Base-by-base conservation (phyloP, 2,113 vertebrate genomes). In the Ceyx margarethae region DNA sequence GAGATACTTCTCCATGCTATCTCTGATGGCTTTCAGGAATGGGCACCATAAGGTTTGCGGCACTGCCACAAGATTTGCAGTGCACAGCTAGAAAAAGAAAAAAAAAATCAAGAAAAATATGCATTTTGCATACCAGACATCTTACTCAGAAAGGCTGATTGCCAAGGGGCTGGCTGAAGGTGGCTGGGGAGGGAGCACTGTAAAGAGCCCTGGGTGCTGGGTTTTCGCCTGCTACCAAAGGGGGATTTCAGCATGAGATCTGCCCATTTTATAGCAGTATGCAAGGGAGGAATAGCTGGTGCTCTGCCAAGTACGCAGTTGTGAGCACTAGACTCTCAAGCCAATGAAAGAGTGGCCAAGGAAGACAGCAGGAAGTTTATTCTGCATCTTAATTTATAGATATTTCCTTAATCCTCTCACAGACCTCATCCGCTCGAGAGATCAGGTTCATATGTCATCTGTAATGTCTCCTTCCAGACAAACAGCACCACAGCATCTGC, bases 311-410 rank as follows among this genome's bases (percentile, higher is more conserved):
- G 73, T 67, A 64, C 13, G 51, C 56, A 71, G 37, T 43, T 6
- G 4, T 48, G 80, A 95, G 93, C 69, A 43, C 87, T 93, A 95
- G 96, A 96, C 90, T 84, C 65, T 94, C 13, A 21, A 92, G 79
- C n/a, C 72, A 87, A 72, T 2, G 15, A 90, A 56, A 76, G n/a
- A 81, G 91, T 66, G 68, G 45, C 75, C 79, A 75, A 69, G 72
- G 91, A 76, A 92, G 87, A 77, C 80, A 91, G 87, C 73, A 73
- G 77, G 92, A 97, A 88, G 85, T 85, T 91, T 78, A 45, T 91
- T 93, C 94, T 64, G 84, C 93, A 91, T 94, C 91, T 95, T 94
- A 83, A 94, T 97, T 94, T 97, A 87, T 76, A 80, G 91, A 91
- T 89, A 84, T 90, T 96, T 96, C 90, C 91, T 92, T 93, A 85